Evolutionary conservation across 2,113 vertebrate genomes (phyloP), one percentile per base, ranked within the genome.

Genomic region (Meleagris gallopavo): DNA sequence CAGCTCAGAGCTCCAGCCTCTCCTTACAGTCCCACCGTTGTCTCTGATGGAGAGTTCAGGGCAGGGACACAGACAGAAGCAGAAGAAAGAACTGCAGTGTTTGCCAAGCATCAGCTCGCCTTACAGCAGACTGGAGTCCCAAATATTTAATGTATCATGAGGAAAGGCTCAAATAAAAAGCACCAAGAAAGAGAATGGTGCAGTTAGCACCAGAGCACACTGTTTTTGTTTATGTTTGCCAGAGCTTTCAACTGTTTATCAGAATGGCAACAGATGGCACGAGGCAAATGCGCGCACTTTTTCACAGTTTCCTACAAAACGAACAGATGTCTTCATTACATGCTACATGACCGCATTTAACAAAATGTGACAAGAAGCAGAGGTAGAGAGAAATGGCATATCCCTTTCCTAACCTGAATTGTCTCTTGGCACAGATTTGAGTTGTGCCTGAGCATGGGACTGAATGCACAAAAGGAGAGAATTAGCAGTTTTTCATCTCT

Each of bases 321-420:
- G 93, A 97, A 93, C 97, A 98, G 98, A 98, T 98, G 98, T 97
- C 97, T 97, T 95, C 95, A 97, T 97, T 97, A 97, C 96, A 93
- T 88, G 96, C 96, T 96, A 96, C 95, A 96, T 92, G 94, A 94
- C 96, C 95, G 88, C 90, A 8, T 92, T 96, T 95, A 96, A 95
- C 95, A 94, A 93, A 96, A 97, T 96, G 95, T 96, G 97, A 95
- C 95, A 97, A 97, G 93, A 96, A 97, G 94, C 96, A 97, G 96
- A 97, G 96, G 97, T 96, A 97, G 88, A 95, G 83, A 95, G 94
- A 91, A 95, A 96, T 88, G 85, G 86, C 91, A 88, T 85, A 72
- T 78, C 83, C 81, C 55, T 86, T 71, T 84, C 60, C 93, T 89
- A 95, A 96, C 95, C 96, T 93, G 91, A 93, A 89, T 24, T 96